phyloP scores from a whole-genome alignment of 2,888 invertebrate species.

The Leucophenga montana region DNA sequence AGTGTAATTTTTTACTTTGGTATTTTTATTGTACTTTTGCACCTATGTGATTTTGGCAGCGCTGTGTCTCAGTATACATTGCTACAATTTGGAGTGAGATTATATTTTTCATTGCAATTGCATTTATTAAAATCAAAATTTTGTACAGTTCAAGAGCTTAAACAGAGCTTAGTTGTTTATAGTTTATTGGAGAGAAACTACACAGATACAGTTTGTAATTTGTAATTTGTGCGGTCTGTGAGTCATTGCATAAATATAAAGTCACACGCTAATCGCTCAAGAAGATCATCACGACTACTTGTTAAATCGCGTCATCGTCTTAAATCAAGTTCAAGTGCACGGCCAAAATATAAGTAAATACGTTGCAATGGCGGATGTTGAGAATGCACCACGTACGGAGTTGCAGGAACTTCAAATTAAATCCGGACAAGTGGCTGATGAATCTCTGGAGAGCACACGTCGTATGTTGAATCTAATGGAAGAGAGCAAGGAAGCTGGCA shows the following conservation, averaged over 20 bases:
- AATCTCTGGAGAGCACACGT: slow-evolving; percentile 66
- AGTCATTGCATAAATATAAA: slow-evolving; percentile 47
- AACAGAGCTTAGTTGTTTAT: neutral
- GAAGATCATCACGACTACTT: slow-evolving; percentile 50
- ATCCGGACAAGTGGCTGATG: slow-evolving; percentile 65
- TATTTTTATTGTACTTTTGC: too few species aligned
- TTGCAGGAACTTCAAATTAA: slow-evolving; percentile 66
- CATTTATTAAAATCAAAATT: too few species aligned
- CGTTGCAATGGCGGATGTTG: slow-evolving; percentile 53
- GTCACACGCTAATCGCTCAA: slow-evolving; percentile 28
- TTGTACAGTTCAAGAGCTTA: too few species aligned
- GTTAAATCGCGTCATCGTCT: slow-evolving; percentile 40
- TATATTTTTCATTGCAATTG: slow-evolving; percentile 3
- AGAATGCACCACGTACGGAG: slow-evolving; percentile 63
- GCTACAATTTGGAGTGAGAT: slow-evolving; percentile 15
- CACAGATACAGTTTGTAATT: neutral
- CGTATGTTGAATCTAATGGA: slow-evolving; percentile 66
- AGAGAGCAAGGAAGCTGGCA: slow-evolving; percentile 68
- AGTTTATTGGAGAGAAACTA: neutral
- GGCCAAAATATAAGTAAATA: neutral
- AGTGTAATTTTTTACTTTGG: too few species aligned
- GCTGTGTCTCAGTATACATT: too few species aligned
- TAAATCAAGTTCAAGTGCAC: slow-evolving; percentile 22
- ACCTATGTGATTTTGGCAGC: too few species aligned
- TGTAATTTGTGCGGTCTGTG: slow-evolving; percentile 40